Evolutionary conservation across 2,888 invertebrate species (phyloP).

Genomic region (Flexamia atlantica): DNA sequence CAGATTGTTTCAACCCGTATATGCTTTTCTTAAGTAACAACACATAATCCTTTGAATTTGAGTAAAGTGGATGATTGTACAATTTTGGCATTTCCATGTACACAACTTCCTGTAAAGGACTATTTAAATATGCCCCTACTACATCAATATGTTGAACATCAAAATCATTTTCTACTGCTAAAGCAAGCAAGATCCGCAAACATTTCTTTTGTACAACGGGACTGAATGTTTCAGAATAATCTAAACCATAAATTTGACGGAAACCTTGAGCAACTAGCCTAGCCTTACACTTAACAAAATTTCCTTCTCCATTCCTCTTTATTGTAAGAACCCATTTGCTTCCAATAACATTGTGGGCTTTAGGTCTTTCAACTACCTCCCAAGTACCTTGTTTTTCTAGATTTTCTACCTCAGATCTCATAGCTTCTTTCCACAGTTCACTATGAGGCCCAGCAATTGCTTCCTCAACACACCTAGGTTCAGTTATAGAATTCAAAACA

Average conservation of each 20-base stretch:
- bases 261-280: neutral
- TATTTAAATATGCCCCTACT: slow-evolving; percentile 16
- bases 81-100: neutral
- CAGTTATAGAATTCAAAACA: no score
- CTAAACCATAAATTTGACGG: neutral
- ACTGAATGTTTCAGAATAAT: neutral
- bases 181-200: slow-evolving; percentile 1
- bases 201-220: slow-evolving; percentile 12
- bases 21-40: neutral
- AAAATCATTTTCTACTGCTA: neutral
- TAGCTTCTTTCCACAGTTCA: no score
- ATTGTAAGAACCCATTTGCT: neutral
- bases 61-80: neutral
- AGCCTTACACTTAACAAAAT: slow-evolving; percentile 5
- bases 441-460: neutral
- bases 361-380: neutral
- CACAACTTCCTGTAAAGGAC: neutral
- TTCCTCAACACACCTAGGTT: neutral
- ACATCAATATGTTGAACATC: neutral
- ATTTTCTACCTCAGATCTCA: neutral
- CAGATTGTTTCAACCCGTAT: neutral
- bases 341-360: neutral
- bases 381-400: neutral
- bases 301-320: neutral
- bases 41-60: neutral